Base-by-base conservation (phyloP, 2,888 invertebrate species). In the Agrypnus murinus region DNA sequence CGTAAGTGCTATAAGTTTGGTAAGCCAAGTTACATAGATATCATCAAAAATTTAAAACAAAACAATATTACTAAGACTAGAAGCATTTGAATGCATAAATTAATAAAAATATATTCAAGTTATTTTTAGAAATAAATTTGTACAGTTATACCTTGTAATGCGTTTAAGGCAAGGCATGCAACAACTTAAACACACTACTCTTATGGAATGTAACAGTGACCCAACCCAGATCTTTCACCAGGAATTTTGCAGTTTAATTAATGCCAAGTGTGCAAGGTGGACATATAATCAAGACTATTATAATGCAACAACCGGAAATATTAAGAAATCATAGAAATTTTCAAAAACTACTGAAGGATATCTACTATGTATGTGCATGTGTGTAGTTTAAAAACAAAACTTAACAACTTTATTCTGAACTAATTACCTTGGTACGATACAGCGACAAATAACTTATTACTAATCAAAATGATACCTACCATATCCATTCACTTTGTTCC, bases 171-270 rank as follows among this genome's bases (percentile, higher is more conserved):
- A 53, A 60, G 57, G 62, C 38, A 40, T 38, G 45, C 60, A 62
- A 67, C 43, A n/a, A n/a, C 62, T 60, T 60, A 17, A 64, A 62
- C 45, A 62, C 62, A 25, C 7, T 8, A 17, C 40, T 50, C 50
- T 60, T 60, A 67, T 45, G 67, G 67, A 67, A 67, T 67, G 67
- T 67, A 69, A 57, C 68, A 69, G 62, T 69, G 62, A 69, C 63
- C 68, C 68, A 69, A 69, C 68, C 68, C 57, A 69, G 68, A 63
- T 69, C 32, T 48, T 55, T 36, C 53, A 36, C 53, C 15, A 17
- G 32, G 53, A 55, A 14, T 55, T 55, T 55, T 36, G 34, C 34
- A 25, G 14, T 34, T 48, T 48, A 48, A 48, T 48, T 40, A 48
- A 48, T 48, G 48, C 25, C 48, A 48, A 48, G 25, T 48, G 48